Conservation (phyloP, 2,888 invertebrate species). For the Nyleta sp. region DNA sequence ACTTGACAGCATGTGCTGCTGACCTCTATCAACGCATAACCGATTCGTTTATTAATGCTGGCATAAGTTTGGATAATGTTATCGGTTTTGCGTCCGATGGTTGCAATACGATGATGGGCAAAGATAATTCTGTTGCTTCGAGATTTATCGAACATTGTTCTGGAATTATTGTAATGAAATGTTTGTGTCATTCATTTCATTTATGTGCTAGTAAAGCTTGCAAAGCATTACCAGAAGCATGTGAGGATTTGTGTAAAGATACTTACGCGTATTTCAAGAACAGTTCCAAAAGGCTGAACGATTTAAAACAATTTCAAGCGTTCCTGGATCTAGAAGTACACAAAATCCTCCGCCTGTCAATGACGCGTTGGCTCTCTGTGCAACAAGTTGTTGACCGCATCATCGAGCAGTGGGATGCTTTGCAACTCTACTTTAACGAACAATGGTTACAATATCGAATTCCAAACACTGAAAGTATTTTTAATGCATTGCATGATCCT, state of each 20-base stretch:
- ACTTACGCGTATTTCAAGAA: constrained; percentile 1
- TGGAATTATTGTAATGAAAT: constrained; percentile 70
- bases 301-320: constrained; percentile 59
- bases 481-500: constrained; percentile 32
- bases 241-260: not conserved
- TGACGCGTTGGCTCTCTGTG: constrained; percentile 72
- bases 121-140: constrained; percentile 18
- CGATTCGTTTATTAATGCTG: constrained; percentile 48
- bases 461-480: constrained; percentile 15
- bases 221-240: constrained; percentile 64
- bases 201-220: constrained; percentile 73
- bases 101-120: constrained; percentile 71
- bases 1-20: constrained; percentile 43
- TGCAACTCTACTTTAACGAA: not conserved
- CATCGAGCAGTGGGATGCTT: constrained; percentile 70
- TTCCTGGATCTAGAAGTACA: constrained; percentile 66
- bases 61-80: constrained; percentile 66
- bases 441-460: not conserved
- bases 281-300: constrained; percentile 9
- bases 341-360: constrained; percentile 68
- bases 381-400: constrained; percentile 68
- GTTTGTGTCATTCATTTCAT: constrained; percentile 74
- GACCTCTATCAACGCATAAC: constrained; percentile 52
- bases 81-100: constrained; percentile 72
- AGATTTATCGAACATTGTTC: constrained; percentile 44